Base-by-base conservation (phyloP, 1,140 invertebrate species). In the Calycopis cecrops region DNA sequence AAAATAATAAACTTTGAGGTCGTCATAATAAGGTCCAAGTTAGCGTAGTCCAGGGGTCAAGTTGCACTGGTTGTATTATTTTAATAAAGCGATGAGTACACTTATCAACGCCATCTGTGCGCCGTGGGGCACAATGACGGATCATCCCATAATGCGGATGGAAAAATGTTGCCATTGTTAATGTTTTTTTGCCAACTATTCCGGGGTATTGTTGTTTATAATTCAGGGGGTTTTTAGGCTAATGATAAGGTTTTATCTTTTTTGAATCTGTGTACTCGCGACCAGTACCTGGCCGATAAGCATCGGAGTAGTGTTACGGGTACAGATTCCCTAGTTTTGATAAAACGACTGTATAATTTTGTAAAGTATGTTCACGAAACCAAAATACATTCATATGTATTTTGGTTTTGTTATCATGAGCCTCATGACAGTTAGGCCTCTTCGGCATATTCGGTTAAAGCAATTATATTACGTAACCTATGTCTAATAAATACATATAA, bases 231-330 rank as follows among this genome's bases (percentile, higher is more conserved):
- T 81, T 82, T 84, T 86, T 86, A 83, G 79, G 80, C 80, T 84
- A 86, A 86, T 86, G 83, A 86, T 86, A 84, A 73, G 80, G 72
- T 81, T 73, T 82, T 86, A 83, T 80, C 79, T 72, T 44, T n/a
- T 58, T 60, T 44, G 52, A 67, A 75, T 79, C 69, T 69, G 59
- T 57, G 59, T 55, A 55, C 52, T 55, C 60, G 47, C 52, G 51
- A 62, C 59, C 56, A 55, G 67, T 63, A 67, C 62, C 68, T 67
- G 62, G 40, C 40, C 53, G 64, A 62, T 60, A 69, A 62, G 59
- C 16, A 65, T 65, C 63, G 48, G 34, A 60, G 40, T 17, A n/a
- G 28, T 44, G 52, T 33, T 42, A 11, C 8, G 33, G 37, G 53
- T 60, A 57, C 54, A 54, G 21, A 49, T 49, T n/a, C 16, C 4